Conservation (phyloP, 2,113 vertebrate genomes). For the Syngnathus scovelli region DNA sequence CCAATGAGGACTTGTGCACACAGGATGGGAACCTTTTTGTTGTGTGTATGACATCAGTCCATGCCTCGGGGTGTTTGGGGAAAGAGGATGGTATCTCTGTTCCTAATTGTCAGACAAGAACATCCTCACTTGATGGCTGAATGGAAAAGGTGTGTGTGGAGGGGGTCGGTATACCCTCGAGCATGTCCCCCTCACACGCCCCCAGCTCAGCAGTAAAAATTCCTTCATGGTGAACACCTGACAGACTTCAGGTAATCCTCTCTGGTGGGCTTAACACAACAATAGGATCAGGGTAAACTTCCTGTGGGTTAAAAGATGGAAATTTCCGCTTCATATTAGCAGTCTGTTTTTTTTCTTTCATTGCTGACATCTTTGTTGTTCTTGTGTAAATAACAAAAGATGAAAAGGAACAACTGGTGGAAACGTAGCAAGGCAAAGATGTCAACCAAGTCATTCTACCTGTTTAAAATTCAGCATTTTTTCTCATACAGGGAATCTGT, state of each 20-base stretch:
- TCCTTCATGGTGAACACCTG: conserved; percentile 43
- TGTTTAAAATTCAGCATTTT: background rate
- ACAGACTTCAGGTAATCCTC: conserved; percentile 23
- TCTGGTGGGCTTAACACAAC: conserved; percentile 37
- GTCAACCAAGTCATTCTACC: background rate
- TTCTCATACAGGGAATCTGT: background rate
- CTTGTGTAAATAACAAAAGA: background rate
- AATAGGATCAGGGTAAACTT: conserved; percentile 29
- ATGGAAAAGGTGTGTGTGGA: conserved; percentile 23
- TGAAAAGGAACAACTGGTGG: background rate
- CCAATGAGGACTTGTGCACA: conserved; percentile 8
- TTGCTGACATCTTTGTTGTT: conserved; percentile 1
- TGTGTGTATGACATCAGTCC: too few relatives aligned
- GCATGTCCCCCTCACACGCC: conserved; percentile 1
- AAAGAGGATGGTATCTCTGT: conserved; percentile 20
- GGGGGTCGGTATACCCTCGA: conserved; percentile 11
- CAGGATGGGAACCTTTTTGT: too few relatives aligned
- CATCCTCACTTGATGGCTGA: conserved; percentile 34
- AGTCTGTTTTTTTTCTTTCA: conserved; percentile 14
- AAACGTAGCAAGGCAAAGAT: background rate
- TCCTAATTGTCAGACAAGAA: conserved; percentile 23
- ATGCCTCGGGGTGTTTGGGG: background rate
- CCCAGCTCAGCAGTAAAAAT: conserved; percentile 32
- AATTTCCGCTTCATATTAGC: conserved; percentile 8
- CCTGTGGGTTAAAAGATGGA: conserved; percentile 3